Base-by-base conservation (phyloP, 1,140 invertebrate species). In the Nasonia longicornis region DNA sequence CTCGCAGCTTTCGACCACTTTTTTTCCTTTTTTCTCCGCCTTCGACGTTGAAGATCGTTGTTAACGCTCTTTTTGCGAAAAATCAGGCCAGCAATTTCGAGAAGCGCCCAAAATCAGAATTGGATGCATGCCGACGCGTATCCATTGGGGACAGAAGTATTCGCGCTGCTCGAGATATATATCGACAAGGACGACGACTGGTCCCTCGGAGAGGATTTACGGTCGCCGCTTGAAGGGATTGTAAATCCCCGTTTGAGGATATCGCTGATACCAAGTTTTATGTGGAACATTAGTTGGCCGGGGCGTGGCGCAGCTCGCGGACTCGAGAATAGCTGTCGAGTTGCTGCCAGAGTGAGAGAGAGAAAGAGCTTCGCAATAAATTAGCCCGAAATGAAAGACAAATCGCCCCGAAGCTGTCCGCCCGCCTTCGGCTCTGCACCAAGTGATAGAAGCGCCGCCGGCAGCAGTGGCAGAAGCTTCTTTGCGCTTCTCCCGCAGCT, bases 201-300 rank as follows among this genome's bases (percentile, higher is more conserved):
- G 58, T 45, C 71, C 66, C 48, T 69, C 66, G 35, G 52, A 2
- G 35, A 64, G 74, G 84, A 86, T 86, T 86, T 86, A 90, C 89
- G 88, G 87, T 88, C 87, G 86, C 87, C 87, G 89, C 89, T 91
- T 90, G 89, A 90, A 91, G 89, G 89, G 89, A 91, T 91, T 91
- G 90, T 90, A 91, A 91, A 91, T 91, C 90, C 89, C 89, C 89
- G 89, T 91, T 91, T 91, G 90, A 90, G 89, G 89, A 91, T 58
- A 58, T 91, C 88, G 89, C 90, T 91, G 90, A 91, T 91, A 91
- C 89, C 89, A 90, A 91, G 89, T 91, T 91, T 91, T 91, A 91
- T 91, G 90, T 90, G 87, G 89, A 89, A 90, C 90, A 91, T 91
- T 90, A 91, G 89, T 91, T 88, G 88, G 89, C 87, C 87, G 88